These are phyloP conservation scores for Pseudonaja textilis DNA, from an alignment of 2,113 vertebrate species.

Conservation along the genomic window DNA sequence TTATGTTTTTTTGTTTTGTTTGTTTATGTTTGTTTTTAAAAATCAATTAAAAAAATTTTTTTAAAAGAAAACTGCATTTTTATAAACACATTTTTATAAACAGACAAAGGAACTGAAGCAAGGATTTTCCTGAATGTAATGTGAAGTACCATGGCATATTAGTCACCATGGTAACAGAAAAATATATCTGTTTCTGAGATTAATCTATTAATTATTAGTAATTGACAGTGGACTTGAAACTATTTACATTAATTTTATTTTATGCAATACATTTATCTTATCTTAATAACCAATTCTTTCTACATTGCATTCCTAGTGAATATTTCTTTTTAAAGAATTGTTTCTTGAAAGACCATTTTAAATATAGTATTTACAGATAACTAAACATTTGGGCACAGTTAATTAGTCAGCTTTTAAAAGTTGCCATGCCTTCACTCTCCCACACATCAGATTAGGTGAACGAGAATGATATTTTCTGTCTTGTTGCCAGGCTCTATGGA, in stretches of 20 bases:
- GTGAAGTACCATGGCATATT: conserved; percentile 34
- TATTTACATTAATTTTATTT: not conserved
- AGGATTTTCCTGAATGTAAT: conserved; percentile 44
- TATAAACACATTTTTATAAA: too few relatives aligned
- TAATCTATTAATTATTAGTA: conserved; percentile 50
- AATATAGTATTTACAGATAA: not conserved
- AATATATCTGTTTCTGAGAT: conserved; percentile 54
- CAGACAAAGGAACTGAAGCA: conserved; percentile 46
- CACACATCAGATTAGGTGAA: not conserved
- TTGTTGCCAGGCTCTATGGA: not conserved
- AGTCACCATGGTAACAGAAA: conserved; percentile 65
- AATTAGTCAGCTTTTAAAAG: not conserved
- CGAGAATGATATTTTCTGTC: not conserved
- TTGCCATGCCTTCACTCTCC: not conserved
- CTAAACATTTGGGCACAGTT: not conserved
- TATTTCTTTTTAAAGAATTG: conserved; percentile 47
- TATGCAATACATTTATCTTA: not conserved
- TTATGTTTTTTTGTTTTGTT: too few relatives aligned
- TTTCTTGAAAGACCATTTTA: not conserved
- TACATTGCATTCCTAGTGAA: not conserved
- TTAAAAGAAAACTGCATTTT: not conserved
- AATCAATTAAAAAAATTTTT: too few relatives aligned
- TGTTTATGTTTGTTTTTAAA: too few relatives aligned
- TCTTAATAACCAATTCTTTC: not conserved
- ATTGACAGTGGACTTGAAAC: conserved; percentile 36